Percentiles rank a stretch among this genome's conserved stretches.
phyloP scores from a whole-genome alignment of 2,888 invertebrate species.

The Apodemia zela region DNA sequence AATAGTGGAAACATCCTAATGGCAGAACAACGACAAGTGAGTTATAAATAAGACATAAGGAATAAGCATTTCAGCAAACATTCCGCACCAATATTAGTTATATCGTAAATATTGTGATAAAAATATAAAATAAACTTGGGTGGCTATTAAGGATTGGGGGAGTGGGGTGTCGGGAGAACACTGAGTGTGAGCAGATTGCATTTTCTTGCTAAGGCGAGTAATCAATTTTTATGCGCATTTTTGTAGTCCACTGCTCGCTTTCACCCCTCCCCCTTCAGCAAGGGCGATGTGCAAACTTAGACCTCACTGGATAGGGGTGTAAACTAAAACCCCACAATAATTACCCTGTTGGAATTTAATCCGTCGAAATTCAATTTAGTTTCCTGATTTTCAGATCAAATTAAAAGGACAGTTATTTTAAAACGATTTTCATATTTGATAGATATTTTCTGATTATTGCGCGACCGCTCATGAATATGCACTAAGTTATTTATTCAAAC shows the following conservation, averaged over 20 bases:
- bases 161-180: conserved; percentile 31
- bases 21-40: too few species aligned
- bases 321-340: conserved; percentile 30
- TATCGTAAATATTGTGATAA: conserved; percentile 51
- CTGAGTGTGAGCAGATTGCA: conserved; percentile 63
- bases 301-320: conserved; percentile 26
- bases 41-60: conserved; percentile 19
- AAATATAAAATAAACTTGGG: conserved; percentile 60
- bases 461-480: conserved; percentile 6
- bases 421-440: conserved; percentile 18
- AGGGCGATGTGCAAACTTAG: conserved; percentile 34
- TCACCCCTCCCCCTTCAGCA: conserved; percentile 32
- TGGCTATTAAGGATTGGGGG: conserved; percentile 53
- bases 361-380: conserved; percentile 33
- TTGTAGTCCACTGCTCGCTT: conserved; percentile 50
- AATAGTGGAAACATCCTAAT: too few species aligned
- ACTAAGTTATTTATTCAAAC: conserved; percentile 16
- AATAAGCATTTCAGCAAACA: conserved; percentile 28
- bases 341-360: conserved; percentile 32
- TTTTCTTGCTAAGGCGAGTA: conserved; percentile 71
- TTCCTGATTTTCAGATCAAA: conserved; percentile 13
- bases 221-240: conserved; percentile 75
- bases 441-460: conserved; percentile 12
- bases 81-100: conserved; percentile 32
- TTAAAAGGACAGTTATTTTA: conserved; percentile 25